Conservation (phyloP, 2,113 vertebrate genomes). For the Catagonus wagneri region DNA sequence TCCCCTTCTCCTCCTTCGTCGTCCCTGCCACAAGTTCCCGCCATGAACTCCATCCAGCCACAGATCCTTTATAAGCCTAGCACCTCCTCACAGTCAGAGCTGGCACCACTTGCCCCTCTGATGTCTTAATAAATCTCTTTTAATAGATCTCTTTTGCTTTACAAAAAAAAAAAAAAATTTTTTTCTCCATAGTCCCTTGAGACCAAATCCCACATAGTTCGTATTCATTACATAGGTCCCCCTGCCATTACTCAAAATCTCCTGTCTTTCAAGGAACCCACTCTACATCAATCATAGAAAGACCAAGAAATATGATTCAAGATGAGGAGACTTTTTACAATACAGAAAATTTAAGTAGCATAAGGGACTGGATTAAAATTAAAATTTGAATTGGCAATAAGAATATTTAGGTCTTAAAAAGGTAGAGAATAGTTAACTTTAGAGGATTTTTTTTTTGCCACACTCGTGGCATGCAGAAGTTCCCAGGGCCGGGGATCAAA, state of each 20-base stretch:
- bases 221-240: background rate
- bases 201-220: constrained; percentile 6
- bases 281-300: background rate
- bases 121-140: too few species aligned
- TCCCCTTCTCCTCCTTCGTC: too few species aligned
- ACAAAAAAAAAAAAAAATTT: too few species aligned
- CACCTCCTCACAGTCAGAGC: too few species aligned
- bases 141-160: too few species aligned
- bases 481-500: too few species aligned
- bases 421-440: constrained; percentile 13
- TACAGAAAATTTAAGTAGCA: background rate
- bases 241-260: constrained; percentile 32
- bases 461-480: too few species aligned
- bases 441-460: too few species aligned
- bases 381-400: constrained; percentile 38
- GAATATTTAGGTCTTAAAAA: constrained; percentile 44
- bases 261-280: background rate
- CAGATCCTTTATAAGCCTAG: too few species aligned
- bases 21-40: too few species aligned
- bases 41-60: too few species aligned
- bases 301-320: background rate
- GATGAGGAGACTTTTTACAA: background rate
- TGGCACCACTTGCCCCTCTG: too few species aligned
- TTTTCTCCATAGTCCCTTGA: background rate
- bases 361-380: constrained; percentile 26